phyloP scores from a whole-genome alignment of 2,888 invertebrate species.

The Choreutis nemorana region DNA sequence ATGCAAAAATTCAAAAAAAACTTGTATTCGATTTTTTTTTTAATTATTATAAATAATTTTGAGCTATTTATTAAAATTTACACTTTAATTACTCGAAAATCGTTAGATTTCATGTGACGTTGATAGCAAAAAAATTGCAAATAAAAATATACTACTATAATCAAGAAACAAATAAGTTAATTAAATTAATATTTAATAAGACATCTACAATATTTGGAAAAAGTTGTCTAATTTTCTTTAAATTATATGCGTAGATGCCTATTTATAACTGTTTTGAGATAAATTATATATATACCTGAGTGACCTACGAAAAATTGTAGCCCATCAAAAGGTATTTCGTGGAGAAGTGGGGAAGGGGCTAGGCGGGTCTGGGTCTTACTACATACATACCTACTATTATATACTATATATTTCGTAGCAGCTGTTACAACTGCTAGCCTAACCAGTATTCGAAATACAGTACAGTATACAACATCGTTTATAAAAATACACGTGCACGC shows the following conservation, averaged over 20 bases:
- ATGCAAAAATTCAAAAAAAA: slow-evolving; percentile 5
- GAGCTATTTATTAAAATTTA: slow-evolving; percentile 9
- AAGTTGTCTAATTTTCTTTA: slow-evolving; percentile 11
- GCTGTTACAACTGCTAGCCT: slow-evolving; percentile 2
- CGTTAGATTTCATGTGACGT: slow-evolving; percentile 9
- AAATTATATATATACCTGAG: slow-evolving; percentile 10
- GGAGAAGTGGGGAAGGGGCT: slow-evolving; percentile 8
- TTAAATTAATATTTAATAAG: slow-evolving; percentile 10
- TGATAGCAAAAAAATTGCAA: slow-evolving; percentile 9
- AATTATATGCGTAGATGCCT: slow-evolving; percentile 11
- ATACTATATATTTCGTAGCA: slow-evolving; percentile 6
- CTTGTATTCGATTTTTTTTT: slow-evolving; percentile 8
- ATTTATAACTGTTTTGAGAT: slow-evolving; percentile 8
- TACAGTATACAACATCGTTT: slow-evolving; percentile 7
- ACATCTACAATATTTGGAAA: slow-evolving; percentile 12
- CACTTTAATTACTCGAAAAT: slow-evolving; percentile 10
- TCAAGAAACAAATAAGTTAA: slow-evolving; percentile 9
- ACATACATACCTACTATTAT: slow-evolving; percentile 7
- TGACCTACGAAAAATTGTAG: slow-evolving; percentile 8
- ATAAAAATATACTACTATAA: slow-evolving; percentile 10
- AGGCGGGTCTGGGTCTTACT: slow-evolving; percentile 6
- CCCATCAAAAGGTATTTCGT: slow-evolving; percentile 7
- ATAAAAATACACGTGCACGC: slow-evolving; percentile 7
- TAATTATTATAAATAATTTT: slow-evolving; percentile 9
- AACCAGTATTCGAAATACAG: slow-evolving; percentile 6